Conservation (phyloP, 2,113 vertebrate species). For the Sterrhoptilus dennistouni region DNA sequence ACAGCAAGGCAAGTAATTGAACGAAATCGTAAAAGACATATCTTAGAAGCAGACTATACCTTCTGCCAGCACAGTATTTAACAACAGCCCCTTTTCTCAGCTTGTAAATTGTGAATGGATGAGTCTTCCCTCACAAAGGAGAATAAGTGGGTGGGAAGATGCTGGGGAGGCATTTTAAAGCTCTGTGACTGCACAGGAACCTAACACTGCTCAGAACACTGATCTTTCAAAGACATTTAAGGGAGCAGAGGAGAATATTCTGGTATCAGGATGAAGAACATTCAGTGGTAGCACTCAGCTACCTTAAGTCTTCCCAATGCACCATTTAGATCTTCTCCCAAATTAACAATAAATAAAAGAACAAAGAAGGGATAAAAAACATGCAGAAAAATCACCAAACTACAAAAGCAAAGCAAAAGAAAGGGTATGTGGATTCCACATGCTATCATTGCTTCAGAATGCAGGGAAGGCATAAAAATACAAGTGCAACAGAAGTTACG, state of each 20-base stretch:
- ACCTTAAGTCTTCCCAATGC: not conserved
- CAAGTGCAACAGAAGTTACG: not conserved
- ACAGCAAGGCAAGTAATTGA: not conserved
- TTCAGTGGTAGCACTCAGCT: not conserved
- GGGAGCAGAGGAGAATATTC: not conserved
- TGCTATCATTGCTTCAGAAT: not conserved
- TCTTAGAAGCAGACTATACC: not conserved
- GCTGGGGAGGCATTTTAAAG: not conserved
- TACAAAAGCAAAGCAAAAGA: not conserved
- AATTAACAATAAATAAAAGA: not conserved
- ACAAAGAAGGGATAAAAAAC: not conserved
- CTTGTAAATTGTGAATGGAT: not conserved
- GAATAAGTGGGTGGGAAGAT: not conserved
- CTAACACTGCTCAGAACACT: not conserved
- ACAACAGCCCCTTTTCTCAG: not conserved
- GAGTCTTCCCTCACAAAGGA: not conserved
- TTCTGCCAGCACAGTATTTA: not conserved
- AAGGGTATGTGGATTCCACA: not conserved
- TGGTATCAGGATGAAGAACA: not conserved
- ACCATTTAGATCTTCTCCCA: not conserved
- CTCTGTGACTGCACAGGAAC: not conserved
- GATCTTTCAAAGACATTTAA: not conserved
- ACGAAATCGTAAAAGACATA: not conserved
- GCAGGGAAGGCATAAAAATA: not conserved
- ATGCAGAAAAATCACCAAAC: not conserved